These are phyloP conservation scores for Poliocrania exsul DNA, from an alignment of 2,797 vertebrate genomes.

Conservation along the genomic window DNA sequence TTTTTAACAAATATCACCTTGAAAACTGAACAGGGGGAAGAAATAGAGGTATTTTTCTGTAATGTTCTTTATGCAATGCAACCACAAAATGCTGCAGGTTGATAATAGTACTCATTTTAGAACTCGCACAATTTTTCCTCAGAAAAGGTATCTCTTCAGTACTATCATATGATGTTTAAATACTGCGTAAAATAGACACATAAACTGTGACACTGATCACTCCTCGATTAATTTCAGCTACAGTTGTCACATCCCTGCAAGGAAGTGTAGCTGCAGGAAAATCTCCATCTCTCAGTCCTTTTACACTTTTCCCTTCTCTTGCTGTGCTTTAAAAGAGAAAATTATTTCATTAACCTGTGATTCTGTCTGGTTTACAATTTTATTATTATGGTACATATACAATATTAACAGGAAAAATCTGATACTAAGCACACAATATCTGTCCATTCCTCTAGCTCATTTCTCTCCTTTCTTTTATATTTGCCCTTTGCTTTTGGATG, in stretches of 20 bases:
- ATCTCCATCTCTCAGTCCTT: background rate
- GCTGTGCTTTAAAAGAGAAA: background rate
- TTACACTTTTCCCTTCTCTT: background rate
- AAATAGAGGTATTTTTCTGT: background rate
- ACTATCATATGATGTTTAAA: background rate
- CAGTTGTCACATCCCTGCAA: background rate
- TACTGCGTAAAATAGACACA: background rate
- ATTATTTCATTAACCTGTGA: background rate
- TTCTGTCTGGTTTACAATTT: background rate
- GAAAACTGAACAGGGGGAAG: background rate
- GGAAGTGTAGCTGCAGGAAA: background rate
- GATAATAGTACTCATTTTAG: background rate
- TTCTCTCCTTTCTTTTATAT: background rate
- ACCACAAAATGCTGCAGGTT: background rate
- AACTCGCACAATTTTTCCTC: background rate
- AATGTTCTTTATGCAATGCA: background rate
- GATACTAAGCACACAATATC: background rate
- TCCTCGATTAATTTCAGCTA: background rate
- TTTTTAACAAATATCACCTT: background rate
- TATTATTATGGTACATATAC: background rate
- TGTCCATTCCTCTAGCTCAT: background rate
- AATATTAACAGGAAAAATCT: background rate
- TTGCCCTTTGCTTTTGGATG: conserved; percentile 2
- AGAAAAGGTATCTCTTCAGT: background rate
- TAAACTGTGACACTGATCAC: background rate